phyloP scores from a whole-genome alignment of 2,113 vertebrate genomes.

The Cnemophilus loriae region DNA sequence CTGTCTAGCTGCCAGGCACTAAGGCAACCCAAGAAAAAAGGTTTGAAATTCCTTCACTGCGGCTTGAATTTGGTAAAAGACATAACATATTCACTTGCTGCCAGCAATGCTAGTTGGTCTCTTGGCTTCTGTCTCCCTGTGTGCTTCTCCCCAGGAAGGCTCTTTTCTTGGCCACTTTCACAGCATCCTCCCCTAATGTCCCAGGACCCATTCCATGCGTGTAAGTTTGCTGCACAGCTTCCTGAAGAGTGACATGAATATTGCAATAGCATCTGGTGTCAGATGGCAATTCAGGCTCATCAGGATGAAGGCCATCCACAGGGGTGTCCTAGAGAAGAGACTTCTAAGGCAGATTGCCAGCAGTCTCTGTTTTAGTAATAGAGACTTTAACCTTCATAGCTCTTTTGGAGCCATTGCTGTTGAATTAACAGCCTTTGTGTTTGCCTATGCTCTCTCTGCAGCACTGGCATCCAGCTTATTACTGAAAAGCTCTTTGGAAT shows the following conservation, averaged over 20 bases:
- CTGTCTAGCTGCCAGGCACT: neutral
- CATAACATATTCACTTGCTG: fast-evolving
- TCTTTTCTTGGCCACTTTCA: neutral
- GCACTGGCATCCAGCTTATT: neutral
- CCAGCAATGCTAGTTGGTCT: neutral
- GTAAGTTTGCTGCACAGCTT: neutral
- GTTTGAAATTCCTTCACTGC: neutral
- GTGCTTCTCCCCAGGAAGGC: neutral
- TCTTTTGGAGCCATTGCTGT: neutral
- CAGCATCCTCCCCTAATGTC: neutral
- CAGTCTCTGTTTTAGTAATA: neutral
- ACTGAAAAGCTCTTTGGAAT: constrained; percentile 14
- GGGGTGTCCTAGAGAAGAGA: neutral
- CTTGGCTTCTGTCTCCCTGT: neutral
- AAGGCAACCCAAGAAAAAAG: neutral
- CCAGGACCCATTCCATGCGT: neutral
- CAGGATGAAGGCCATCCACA: neutral
- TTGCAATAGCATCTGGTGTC: neutral
- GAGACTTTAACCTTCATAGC: neutral
- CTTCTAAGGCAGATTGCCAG: neutral
- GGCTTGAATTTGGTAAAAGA: neutral
- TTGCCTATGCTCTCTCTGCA: neutral
- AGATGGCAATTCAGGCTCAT: neutral
- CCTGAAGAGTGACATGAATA: neutral
- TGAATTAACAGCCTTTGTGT: neutral